Percentiles rank a stretch among this genome's conserved stretches.
These are phyloP conservation scores for Temnothorax curvispinosus DNA, from an alignment of 1,140 invertebrate species.

Conservation along the genomic window DNA sequence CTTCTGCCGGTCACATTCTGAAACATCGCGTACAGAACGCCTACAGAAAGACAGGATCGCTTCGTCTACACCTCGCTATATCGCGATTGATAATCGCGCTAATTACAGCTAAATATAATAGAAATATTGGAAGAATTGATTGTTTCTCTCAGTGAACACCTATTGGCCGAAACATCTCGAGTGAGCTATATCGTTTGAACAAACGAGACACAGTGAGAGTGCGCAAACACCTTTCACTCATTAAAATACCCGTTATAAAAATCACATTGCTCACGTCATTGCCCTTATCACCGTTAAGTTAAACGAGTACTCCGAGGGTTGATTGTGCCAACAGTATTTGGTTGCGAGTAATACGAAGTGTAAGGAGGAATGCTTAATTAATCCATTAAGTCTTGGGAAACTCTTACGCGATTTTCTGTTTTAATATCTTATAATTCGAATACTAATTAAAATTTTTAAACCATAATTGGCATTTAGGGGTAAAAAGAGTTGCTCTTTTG, in stretches of 20 bases:
- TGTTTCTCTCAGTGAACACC: conserved; percentile 62
- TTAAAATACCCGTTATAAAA: conserved; percentile 55
- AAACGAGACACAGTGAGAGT: conserved; percentile 50
- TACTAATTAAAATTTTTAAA: too few relatives aligned
- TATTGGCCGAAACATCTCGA: conserved; percentile 57
- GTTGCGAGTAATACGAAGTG: neutral
- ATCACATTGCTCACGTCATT: conserved; percentile 21
- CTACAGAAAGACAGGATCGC: conserved; percentile 2
- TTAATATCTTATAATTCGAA: too few relatives aligned
- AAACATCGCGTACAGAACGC: neutral
- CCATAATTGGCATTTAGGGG: too few relatives aligned
- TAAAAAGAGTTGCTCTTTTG: too few relatives aligned
- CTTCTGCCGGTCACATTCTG: conserved; percentile 39
- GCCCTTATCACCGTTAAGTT: neutral
- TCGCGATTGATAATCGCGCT: conserved; percentile 4
- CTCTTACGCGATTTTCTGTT: neutral
- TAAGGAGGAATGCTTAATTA: neutral
- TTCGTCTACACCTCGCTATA: conserved; percentile 39
- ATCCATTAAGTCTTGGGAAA: neutral
- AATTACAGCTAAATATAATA: conserved; percentile 38
- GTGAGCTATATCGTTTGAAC: neutral
- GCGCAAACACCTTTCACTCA: conserved; percentile 13
- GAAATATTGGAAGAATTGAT: conserved; percentile 65
- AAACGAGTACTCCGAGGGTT: neutral
- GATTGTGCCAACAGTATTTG: conserved; percentile 4